Evolutionary conservation across 2,113 vertebrate species (phyloP).

Genomic region (Microcebus ravelobensis): DNA sequence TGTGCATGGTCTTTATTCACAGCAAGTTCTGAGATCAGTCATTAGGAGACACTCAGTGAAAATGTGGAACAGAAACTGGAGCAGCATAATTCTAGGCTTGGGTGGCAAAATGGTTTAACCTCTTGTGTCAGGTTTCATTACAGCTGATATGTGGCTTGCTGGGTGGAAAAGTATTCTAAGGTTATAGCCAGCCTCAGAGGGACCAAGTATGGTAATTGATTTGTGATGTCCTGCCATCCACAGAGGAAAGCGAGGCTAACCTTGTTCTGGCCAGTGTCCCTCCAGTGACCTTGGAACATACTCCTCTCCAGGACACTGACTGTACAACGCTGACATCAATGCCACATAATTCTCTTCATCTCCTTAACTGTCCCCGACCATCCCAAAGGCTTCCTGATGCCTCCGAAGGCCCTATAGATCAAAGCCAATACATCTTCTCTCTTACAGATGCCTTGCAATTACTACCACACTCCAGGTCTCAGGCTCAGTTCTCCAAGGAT

Average conservation of each 20-base stretch:
- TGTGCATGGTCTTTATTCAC: background rate
- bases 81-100: background rate
- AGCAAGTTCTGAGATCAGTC: background rate
- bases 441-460: background rate
- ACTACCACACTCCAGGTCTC: background rate
- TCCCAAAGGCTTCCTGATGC: background rate
- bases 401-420: background rate
- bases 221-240: background rate
- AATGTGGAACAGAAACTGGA: background rate
- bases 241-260: background rate
- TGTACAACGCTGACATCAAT: background rate
- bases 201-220: background rate
- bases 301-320: background rate
- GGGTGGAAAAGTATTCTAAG: background rate
- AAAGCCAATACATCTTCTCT: background rate
- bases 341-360: background rate
- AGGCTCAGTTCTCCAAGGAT: background rate
- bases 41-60: background rate
- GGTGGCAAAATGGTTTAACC: background rate
- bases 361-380: background rate
- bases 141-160: background rate
- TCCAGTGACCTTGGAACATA: background rate
- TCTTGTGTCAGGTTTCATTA: background rate
- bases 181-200: background rate
- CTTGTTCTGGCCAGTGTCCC: background rate